Percentiles rank a stretch among this genome's conserved stretches.
These are phyloP conservation scores for Craniophora ligustri DNA, from an alignment of 2,888 invertebrate genomes.

Conservation along the genomic window DNA sequence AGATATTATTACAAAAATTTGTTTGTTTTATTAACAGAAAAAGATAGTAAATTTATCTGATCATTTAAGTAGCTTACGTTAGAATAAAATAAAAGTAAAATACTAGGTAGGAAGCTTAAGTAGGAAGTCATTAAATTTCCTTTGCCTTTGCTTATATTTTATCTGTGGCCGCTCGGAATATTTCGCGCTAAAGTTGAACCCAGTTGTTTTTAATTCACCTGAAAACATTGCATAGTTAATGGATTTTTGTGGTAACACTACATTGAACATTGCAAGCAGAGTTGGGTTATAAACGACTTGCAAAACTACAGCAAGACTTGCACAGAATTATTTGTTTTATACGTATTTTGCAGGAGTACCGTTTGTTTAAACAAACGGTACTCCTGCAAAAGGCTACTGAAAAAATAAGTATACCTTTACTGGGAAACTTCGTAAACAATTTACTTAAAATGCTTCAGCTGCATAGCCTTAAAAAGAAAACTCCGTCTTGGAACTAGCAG, in stretches of 20 bases:
- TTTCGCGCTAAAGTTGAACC: not conserved
- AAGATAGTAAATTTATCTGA: no score
- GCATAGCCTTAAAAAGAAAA: slow-evolving; percentile 39
- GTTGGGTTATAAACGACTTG: slow-evolving; percentile 8
- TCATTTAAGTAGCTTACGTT: no score
- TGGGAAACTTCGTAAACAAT: slow-evolving; percentile 40
- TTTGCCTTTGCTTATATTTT: not conserved
- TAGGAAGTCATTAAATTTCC: no score
- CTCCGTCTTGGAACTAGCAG: slow-evolving; percentile 14
- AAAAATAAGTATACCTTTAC: slow-evolving; percentile 25
- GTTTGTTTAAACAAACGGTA: slow-evolving; percentile 27
- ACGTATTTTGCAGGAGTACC: not conserved
- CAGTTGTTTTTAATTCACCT: slow-evolving; percentile 24
- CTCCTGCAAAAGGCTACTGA: slow-evolving; percentile 7
- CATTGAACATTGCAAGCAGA: slow-evolving; percentile 2
- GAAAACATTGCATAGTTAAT: slow-evolving; percentile 43
- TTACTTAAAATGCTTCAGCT: slow-evolving; percentile 44
- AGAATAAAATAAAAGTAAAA: no score
- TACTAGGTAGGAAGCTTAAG: no score
- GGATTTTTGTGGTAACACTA: slow-evolving; percentile 44
- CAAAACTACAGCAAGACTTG: slow-evolving; percentile 3
- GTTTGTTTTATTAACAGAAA: no score
- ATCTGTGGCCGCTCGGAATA: no score
- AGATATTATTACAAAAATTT: no score
- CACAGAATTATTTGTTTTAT: not conserved